These are phyloP conservation scores for Lampropteryx suffumata DNA, from an alignment of 2,888 invertebrate genomes.

Conservation along the genomic window DNA sequence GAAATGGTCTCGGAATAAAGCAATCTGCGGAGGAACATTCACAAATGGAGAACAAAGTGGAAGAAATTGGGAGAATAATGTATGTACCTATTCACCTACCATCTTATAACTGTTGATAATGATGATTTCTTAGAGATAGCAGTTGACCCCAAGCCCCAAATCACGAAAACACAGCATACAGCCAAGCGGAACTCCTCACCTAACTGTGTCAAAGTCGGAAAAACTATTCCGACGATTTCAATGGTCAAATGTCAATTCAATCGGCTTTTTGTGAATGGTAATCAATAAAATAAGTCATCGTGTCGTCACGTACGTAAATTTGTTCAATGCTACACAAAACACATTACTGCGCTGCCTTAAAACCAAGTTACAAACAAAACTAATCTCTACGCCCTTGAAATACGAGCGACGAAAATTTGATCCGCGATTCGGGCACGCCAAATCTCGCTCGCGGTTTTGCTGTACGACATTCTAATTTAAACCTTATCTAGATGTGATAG, in stretches of 20 bases:
- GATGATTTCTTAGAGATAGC: no score
- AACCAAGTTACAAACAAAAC: constrained; percentile 4
- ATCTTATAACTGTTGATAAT: no score
- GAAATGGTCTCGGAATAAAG: no score
- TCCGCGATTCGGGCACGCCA: constrained; percentile 10
- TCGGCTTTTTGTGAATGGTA: constrained; percentile 54
- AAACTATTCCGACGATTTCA: constrained; percentile 37
- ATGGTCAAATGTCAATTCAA: constrained; percentile 49
- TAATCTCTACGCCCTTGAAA: constrained; percentile 21
- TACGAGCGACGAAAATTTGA: constrained; percentile 12
- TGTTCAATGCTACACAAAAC: constrained; percentile 35
- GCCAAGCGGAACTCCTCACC: constrained; percentile 20
- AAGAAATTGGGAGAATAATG: no score
- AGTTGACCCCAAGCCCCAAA: neutral
- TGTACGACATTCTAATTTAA: constrained; percentile 3
- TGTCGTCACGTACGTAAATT: constrained; percentile 57
- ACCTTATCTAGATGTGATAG: constrained; percentile 1
- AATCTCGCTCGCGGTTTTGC: neutral
- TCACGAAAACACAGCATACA: constrained; percentile 11
- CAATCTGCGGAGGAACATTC: no score
- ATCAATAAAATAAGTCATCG: constrained; percentile 45
- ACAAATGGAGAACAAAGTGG: no score
- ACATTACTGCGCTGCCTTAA: neutral
- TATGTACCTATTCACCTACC: no score
- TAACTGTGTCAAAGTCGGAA: constrained; percentile 46